phyloP scores from a whole-genome alignment of 2,888 invertebrate genomes.

The Rhamnusium bicolor region DNA sequence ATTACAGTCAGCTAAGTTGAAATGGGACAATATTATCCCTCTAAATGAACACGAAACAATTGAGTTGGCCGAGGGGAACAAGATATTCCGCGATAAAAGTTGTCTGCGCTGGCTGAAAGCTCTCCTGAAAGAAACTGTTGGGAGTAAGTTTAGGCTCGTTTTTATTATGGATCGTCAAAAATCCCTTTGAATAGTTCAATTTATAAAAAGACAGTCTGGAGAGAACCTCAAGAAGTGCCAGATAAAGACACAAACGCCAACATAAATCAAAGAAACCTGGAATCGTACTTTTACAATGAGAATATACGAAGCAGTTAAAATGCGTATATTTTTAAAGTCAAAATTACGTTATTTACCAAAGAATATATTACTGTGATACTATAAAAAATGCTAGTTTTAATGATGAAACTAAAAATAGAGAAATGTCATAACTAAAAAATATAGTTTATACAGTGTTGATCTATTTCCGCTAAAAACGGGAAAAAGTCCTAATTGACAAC shows the following conservation, averaged over 20 bases:
- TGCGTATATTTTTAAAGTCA: not conserved
- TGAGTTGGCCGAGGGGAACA: conserved; percentile 35
- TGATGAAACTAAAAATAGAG: too few relatives aligned
- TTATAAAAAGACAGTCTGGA: conserved; percentile 17
- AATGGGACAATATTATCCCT: conserved; percentile 40
- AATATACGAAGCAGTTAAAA: not conserved
- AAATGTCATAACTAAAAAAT: too few relatives aligned
- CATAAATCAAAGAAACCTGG: not conserved
- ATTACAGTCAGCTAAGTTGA: conserved; percentile 38
- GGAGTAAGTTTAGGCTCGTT: conserved; percentile 22
- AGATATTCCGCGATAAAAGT: conserved; percentile 36
- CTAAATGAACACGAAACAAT: conserved; percentile 45
- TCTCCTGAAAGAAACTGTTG: conserved; percentile 7
- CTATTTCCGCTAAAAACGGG: too few relatives aligned
- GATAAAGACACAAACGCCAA: not conserved
- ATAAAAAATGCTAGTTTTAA: too few relatives aligned
- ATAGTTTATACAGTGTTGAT: too few relatives aligned
- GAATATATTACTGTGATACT: too few relatives aligned
- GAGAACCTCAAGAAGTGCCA: not conserved
- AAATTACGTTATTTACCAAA: too few relatives aligned
- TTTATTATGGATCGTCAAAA: conserved; percentile 33
- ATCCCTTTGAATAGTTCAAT: conserved; percentile 38
- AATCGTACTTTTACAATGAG: not conserved
- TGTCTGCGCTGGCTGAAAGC: conserved; percentile 25
- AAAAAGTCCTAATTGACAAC: too few relatives aligned